A percentile compares a stretch with the other conserved stretches of the same genome.
Evolutionary conservation across 2,797 vertebrate genomes (phyloP).

Genomic region (Valencia hispanica): DNA sequence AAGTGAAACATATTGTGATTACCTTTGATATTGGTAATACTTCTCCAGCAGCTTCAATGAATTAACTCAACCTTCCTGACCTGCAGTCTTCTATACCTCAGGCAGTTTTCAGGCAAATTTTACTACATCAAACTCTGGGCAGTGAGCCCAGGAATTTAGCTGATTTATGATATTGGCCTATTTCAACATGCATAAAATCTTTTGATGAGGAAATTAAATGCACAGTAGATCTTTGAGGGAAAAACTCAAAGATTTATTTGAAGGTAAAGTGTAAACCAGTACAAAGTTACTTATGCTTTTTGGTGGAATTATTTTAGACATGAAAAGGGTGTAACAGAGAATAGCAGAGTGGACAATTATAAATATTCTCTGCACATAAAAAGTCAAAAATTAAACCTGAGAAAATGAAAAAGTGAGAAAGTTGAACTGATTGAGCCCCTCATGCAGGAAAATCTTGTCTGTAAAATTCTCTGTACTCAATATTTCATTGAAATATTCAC

Average conservation of each 20-base stretch:
- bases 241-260: conserved; percentile 1
- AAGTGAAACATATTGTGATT: neutral
- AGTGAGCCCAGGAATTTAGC: conserved; percentile 20
- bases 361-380: neutral
- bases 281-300: neutral
- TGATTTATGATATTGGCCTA: conserved; percentile 35
- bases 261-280: conserved; percentile 9
- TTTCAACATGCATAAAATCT: conserved; percentile 15
- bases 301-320: neutral
- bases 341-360: neutral
- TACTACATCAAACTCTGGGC: conserved; percentile 34
- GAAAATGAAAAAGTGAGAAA: neutral
- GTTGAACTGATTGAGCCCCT: neutral
- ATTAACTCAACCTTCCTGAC: neutral
- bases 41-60: neutral
- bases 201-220: conserved; percentile 29
- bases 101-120: conserved; percentile 13
- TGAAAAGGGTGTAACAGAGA: conserved; percentile 10
- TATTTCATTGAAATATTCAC: neutral
- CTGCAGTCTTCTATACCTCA: neutral
- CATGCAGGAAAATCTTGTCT: neutral
- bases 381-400: neutral
- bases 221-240: conserved; percentile 21
- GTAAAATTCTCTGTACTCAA: neutral
- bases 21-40: neutral